Conservation (phyloP, 2,797 vertebrate species). For the Chelon labrosus region DNA sequence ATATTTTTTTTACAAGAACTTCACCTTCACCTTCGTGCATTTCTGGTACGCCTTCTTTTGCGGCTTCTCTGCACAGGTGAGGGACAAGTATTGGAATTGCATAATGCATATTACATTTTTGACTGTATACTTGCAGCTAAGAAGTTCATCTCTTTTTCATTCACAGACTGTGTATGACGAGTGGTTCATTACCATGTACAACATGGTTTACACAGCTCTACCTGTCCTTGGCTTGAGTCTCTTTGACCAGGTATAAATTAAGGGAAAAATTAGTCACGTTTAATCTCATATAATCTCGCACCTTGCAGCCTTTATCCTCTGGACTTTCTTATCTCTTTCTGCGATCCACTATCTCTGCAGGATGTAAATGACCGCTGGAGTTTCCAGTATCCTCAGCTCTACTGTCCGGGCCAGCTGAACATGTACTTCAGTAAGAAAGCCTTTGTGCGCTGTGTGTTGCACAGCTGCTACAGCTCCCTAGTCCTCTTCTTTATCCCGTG, state of each 20-base stretch:
- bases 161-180: conserved; percentile 93
- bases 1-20: conserved; percentile 99
- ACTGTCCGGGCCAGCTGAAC: conserved; percentile 91
- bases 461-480: conserved; percentile 94
- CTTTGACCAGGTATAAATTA: conserved; percentile 91
- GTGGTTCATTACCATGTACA: conserved; percentile 95
- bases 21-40: conserved; percentile 94
- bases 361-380: conserved; percentile 96
- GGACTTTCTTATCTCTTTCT: not conserved
- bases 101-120: too few species aligned
- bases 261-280: not conserved
- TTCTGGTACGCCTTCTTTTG: conserved; percentile 98
- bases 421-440: conserved; percentile 91
- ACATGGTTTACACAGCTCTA: conserved; percentile 93
- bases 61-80: conserved; percentile 97
- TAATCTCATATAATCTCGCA: not conserved
- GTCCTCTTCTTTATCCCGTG: conserved; percentile 95
- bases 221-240: conserved; percentile 93
- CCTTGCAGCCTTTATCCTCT: not conserved
- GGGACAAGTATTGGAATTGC: conserved; percentile 11
- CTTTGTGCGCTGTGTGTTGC: conserved; percentile 88
- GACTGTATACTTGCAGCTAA: too few species aligned
- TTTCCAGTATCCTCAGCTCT: conserved; percentile 91
- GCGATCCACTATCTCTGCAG: conserved; percentile 70
- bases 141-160: not conserved